Percentiles rank a stretch among this genome's conserved stretches.
Evolutionary conservation across 2,113 vertebrate genomes (phyloP).

Genomic region (Sialia sialis): DNA sequence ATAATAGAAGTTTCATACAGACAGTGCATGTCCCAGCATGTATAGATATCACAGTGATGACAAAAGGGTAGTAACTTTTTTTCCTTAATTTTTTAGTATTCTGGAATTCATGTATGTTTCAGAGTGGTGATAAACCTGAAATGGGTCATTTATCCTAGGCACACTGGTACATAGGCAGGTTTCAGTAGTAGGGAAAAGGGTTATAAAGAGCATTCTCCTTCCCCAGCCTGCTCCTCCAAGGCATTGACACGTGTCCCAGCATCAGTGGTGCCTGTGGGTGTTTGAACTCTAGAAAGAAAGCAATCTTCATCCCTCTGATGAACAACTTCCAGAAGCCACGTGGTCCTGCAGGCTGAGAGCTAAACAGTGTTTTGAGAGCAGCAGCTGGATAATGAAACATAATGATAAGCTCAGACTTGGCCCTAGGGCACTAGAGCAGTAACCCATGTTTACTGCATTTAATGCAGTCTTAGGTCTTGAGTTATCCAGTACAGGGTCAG

Average conservation of each 20-base stretch:
- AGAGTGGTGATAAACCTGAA: not conserved
- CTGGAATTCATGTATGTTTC: not conserved
- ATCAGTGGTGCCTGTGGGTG: not conserved
- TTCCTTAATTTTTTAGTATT: not conserved
- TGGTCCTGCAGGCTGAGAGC: not conserved
- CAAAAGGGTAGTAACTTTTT: not conserved
- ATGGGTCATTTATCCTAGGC: not conserved
- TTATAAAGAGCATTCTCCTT: not conserved
- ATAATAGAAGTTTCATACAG: not conserved
- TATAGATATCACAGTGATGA: not conserved
- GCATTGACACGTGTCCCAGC: not conserved
- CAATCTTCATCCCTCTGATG: not conserved
- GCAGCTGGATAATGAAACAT: not conserved
- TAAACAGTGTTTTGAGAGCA: not conserved
- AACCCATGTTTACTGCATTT: not conserved
- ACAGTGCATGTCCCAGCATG: not conserved
- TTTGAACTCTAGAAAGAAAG: not conserved
- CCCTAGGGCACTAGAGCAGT: not conserved
- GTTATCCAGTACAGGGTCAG: not conserved
- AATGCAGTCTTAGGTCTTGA: not conserved
- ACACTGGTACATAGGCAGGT: not conserved
- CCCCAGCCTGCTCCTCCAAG: not conserved
- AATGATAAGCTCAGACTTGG: not conserved
- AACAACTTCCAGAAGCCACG: not conserved
- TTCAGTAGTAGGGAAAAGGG: not conserved